Evolutionary conservation across 1,140 invertebrate species (phyloP), one percentile per base, ranked within the genome.

Genomic region (Scaptomyza pallida): DNA sequence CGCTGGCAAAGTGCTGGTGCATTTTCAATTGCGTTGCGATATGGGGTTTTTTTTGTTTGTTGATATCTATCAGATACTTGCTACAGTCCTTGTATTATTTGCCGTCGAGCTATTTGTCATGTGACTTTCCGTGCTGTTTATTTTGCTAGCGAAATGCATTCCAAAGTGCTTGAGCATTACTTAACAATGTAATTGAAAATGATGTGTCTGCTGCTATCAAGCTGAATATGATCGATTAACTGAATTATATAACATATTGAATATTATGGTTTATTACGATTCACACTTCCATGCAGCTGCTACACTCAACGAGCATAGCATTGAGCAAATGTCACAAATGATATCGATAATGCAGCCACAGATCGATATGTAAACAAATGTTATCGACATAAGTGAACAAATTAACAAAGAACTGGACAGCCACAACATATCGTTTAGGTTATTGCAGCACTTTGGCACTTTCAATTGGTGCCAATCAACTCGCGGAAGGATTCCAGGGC

Each of bases 1-100:
- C 44, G 64, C 69, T 72, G 62, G 62, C 64, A 68, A 83, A 78
- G 72, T 70, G 65, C 65, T 72, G 48, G 41, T 51, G 52, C 70
- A 75, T 75, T 85, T 85, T 77, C 81, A 79, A 85, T 86, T 80
- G 72, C 72, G 62, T 61, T 75, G 60, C 50, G 63, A 62, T 86
- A 74, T 73, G 71, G 63, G 63, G 57, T 44, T 76, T 67, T 75
- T 64, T 41, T 50, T 48, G 73, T 67, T 75, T 59, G 48, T 50
- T 40, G 63, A 67, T 67, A 68, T 54, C 44, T 52, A 67, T 59
- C 56, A 48, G 56, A 13, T 65, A 59, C 45, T 65, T n/a, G 59
- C 41, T 21, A 12, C 54, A 23, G 16, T 19, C 13, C 60, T 69
- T 37, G 59, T 63, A 48, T 33, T 63, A 63, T 70, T 70, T 70